Percentiles rank a stretch among this genome's conserved stretches.
phyloP scores from a whole-genome alignment of 2,797 vertebrate species.

The Champsocephalus esox region DNA sequence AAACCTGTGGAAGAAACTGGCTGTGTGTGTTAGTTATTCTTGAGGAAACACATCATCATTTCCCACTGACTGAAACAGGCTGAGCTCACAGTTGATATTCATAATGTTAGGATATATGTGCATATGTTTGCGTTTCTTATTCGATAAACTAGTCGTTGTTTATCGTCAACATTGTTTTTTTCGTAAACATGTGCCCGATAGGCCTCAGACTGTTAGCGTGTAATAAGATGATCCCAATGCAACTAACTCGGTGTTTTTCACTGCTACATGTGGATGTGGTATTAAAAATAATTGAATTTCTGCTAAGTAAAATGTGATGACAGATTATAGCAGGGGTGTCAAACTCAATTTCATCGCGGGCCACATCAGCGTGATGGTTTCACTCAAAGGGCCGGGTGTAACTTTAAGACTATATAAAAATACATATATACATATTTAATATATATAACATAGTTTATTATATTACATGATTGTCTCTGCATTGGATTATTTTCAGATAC shows the following conservation, averaged over 20 bases:
- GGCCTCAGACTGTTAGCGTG: slow-evolving; percentile 68
- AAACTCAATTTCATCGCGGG: too few species aligned
- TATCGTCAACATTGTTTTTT: slow-evolving; percentile 10
- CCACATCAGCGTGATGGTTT: too few species aligned
- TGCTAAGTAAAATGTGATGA: slow-evolving; percentile 1
- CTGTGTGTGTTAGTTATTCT: slow-evolving; percentile 11
- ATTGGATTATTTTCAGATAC: too few species aligned
- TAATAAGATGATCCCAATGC: slow-evolving; percentile 49
- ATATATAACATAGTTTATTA: too few species aligned
- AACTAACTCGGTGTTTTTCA: too few species aligned
- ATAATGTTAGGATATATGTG: neutral
- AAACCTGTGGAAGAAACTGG: neutral
- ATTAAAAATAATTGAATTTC: neutral
- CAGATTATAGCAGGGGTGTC: neutral
- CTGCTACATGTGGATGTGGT: too few species aligned
- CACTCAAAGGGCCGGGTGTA: too few species aligned
- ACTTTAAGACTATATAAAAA: too few species aligned
- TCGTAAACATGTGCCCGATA: slow-evolving; percentile 61
- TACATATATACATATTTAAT: too few species aligned
- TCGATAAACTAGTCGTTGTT: neutral
- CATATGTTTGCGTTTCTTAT: neutral
- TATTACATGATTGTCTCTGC: too few species aligned
- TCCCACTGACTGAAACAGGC: slow-evolving; percentile 40
- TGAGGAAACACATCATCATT: slow-evolving; percentile 35
- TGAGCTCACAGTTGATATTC: slow-evolving; percentile 16